phyloP scores from a whole-genome alignment of 2,888 invertebrate genomes.

The Philopedon plagiatum region DNA sequence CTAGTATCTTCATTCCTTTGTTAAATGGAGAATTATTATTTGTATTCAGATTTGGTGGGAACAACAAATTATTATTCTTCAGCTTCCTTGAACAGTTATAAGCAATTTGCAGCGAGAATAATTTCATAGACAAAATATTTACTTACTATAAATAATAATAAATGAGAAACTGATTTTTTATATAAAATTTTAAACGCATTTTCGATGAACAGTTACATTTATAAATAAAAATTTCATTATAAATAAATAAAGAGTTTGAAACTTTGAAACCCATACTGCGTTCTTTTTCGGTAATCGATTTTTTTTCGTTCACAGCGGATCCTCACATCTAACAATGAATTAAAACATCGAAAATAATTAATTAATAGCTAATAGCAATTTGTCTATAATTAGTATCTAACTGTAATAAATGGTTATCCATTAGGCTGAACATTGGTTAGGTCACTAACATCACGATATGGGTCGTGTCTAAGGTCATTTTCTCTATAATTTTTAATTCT shows the following conservation, averaged over 20 bases:
- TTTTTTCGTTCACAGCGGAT: slow-evolving; percentile 5
- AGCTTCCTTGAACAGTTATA: background rate
- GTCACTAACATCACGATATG: slow-evolving; percentile 32
- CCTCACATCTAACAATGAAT: background rate
- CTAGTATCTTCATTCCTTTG: background rate
- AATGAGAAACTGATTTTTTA: background rate
- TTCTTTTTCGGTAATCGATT: background rate
- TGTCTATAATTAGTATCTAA: slow-evolving; percentile 11
- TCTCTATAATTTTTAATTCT: background rate
- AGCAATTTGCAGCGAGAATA: background rate
- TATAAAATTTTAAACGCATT: background rate
- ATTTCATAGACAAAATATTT: background rate
- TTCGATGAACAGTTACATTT: background rate
- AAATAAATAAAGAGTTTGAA: background rate
- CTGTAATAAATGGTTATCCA: slow-evolving; percentile 28
- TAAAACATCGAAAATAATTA: slow-evolving; percentile 22
- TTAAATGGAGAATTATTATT: background rate
- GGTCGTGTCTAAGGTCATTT: slow-evolving; percentile 26
- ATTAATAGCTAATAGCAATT: slow-evolving; percentile 16
- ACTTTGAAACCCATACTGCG: background rate
- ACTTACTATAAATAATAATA: background rate
- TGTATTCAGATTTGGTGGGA: background rate
- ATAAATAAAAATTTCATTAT: slow-evolving; percentile 11
- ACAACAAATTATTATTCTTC: background rate
- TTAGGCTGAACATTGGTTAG: slow-evolving; percentile 4